Evolutionary conservation across 2,888 invertebrate genomes (phyloP).

Genomic region (Apodemia mormo): DNA sequence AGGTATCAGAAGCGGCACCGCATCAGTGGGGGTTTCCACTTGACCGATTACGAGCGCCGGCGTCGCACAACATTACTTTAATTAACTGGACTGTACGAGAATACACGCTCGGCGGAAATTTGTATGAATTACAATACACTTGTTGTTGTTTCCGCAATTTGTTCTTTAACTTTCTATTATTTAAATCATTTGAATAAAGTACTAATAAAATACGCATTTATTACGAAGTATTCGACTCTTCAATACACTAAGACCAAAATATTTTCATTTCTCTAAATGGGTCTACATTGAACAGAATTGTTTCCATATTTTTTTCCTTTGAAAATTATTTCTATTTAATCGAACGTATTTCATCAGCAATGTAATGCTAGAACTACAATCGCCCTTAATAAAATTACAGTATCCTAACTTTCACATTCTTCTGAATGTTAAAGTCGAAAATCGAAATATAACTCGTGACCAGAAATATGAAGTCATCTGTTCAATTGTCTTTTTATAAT

Average conservation of each 20-base stretch:
- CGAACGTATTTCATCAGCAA: too few relatives aligned
- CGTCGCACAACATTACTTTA: slow-evolving; percentile 31
- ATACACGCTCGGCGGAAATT: neutral
- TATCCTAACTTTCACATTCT: neutral
- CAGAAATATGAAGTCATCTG: too few relatives aligned
- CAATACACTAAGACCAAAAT: neutral
- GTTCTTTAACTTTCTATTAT: slow-evolving; percentile 5
- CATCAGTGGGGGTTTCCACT: slow-evolving; percentile 60
- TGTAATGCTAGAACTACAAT: neutral
- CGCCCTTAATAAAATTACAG: neutral
- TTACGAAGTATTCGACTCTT: neutral
- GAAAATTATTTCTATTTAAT: too few relatives aligned
- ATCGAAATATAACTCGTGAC: neutral
- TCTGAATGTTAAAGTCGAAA: neutral
- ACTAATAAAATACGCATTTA: neutral
- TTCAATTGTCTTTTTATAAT: too few relatives aligned
- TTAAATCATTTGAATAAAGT: neutral
- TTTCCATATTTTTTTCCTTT: too few relatives aligned
- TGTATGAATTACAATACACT: neutral
- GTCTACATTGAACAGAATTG: too few relatives aligned
- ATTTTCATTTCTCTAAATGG: neutral
- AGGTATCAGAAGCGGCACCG: slow-evolving; percentile 51
- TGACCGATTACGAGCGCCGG: slow-evolving; percentile 36
- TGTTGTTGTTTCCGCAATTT: slow-evolving; percentile 1
- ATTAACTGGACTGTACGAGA: slow-evolving; percentile 31